A percentile compares a stretch with the other conserved stretches of the same genome.
phyloP scores from a whole-genome alignment of 2,797 vertebrate genomes.

The Melanotaenia boesemani region DNA sequence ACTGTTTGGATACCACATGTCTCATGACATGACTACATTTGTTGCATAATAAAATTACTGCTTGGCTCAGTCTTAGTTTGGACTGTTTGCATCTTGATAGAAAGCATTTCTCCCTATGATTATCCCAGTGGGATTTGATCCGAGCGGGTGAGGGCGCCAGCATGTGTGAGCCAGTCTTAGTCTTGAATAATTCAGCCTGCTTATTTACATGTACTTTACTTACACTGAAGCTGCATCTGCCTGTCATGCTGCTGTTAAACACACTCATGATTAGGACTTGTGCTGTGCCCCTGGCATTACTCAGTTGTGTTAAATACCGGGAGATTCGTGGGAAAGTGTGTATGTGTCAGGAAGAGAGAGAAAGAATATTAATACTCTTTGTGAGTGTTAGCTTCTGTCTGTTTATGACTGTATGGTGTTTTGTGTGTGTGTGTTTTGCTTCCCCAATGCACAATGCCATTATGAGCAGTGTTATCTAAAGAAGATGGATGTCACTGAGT shows the following conservation, averaged over 20 bases:
- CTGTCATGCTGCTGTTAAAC: slow-evolving; percentile 75
- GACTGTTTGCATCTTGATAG: slow-evolving; percentile 43
- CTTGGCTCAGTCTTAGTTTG: slow-evolving; percentile 12
- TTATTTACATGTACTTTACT: slow-evolving; percentile 76
- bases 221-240: slow-evolving; percentile 71
- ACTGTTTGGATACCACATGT: slow-evolving; percentile 9
- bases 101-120: slow-evolving; percentile 45
- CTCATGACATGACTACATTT: slow-evolving; percentile 9
- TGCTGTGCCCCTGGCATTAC: slow-evolving; percentile 64
- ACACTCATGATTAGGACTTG: slow-evolving; percentile 67
- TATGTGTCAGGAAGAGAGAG: slow-evolving; percentile 33
- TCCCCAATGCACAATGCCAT: slow-evolving; percentile 56
- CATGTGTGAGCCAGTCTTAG: slow-evolving; percentile 43
- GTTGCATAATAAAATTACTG: slow-evolving; percentile 9
- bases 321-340: slow-evolving; percentile 28
- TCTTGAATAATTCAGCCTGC: slow-evolving; percentile 71
- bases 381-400: slow-evolving; percentile 44
- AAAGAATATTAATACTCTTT: slow-evolving; percentile 61
- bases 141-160: slow-evolving; percentile 42
- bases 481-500: slow-evolving; percentile 76
- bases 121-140: slow-evolving; percentile 53
- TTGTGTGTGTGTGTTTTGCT: slow-evolving; percentile 46
- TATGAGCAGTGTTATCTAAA: slow-evolving; percentile 75
- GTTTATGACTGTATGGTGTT: slow-evolving; percentile 20
- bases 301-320: slow-evolving; percentile 64